Evolutionary conservation across 2,797 vertebrate genomes (phyloP).

Genomic region (Phoeniculus purpureus): DNA sequence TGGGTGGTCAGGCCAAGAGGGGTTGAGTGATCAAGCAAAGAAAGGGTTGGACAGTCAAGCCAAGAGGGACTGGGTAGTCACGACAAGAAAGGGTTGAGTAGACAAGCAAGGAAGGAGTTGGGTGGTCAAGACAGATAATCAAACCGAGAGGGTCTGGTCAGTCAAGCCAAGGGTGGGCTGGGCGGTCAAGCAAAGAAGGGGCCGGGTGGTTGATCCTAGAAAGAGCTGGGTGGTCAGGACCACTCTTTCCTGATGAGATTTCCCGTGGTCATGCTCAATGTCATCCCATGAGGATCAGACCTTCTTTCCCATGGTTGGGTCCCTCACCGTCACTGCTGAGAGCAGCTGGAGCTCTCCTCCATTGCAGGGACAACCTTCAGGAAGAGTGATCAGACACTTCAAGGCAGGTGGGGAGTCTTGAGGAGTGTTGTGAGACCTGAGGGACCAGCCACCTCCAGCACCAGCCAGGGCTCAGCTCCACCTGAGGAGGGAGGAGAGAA

Average conservation of each 20-base stretch:
- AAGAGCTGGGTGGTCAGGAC: not conserved
- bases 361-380: rapidly evolving
- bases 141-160: too few relatives aligned
- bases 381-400: rapidly evolving
- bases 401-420: not conserved
- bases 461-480: not conserved
- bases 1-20: too few relatives aligned
- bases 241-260: not conserved
- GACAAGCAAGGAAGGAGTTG: too few relatives aligned
- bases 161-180: too few relatives aligned
- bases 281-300: rapidly evolving
- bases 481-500: not conserved
- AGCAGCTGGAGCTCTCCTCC: not conserved
- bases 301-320: not conserved
- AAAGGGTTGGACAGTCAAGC: too few relatives aligned
- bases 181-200: too few relatives aligned
- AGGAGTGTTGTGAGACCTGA: not conserved
- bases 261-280: rapidly evolving
- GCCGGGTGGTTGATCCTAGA: too few relatives aligned
- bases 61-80: too few relatives aligned
- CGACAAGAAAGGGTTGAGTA: too few relatives aligned
- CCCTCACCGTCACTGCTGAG: rapidly evolving
- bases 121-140: too few relatives aligned
- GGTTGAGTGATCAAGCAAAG: too few relatives aligned
- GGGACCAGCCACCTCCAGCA: not conserved